Evolutionary conservation across 2,888 invertebrate species (phyloP).

Genomic region (Stictocephala bisonia): DNA sequence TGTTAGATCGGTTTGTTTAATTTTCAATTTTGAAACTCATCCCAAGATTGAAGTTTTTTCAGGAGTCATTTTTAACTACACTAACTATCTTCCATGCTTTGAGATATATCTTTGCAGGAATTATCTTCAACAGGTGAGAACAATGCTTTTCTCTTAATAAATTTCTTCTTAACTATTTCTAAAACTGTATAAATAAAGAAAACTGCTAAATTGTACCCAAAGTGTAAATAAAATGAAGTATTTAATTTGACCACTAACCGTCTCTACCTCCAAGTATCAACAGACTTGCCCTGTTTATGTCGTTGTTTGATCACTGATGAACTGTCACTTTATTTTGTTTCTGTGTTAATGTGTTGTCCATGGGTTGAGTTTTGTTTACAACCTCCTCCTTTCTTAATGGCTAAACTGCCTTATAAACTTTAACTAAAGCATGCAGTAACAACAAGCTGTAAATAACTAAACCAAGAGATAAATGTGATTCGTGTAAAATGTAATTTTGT

Average conservation of each 20-base stretch:
- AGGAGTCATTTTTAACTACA: neutral
- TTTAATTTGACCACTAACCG: neutral
- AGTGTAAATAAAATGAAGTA: constrained; percentile 20
- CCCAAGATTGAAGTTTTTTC: constrained; percentile 25
- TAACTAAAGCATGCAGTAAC: constrained; percentile 28
- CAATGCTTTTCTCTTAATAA: constrained; percentile 12
- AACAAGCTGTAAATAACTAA: constrained; percentile 20
- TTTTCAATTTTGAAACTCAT: too few relatives aligned
- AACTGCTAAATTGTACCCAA: neutral
- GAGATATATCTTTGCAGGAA: constrained; percentile 26
- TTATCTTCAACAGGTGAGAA: constrained; percentile 33
- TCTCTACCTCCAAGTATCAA: constrained; percentile 71
- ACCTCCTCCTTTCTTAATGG: constrained; percentile 20
- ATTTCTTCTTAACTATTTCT: constrained; percentile 24
- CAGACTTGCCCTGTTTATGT: constrained; percentile 68
- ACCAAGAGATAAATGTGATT: constrained; percentile 53
- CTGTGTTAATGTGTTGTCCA: constrained; percentile 66
- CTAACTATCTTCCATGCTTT: constrained; percentile 25
- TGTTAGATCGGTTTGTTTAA: too few relatives aligned
- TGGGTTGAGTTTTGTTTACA: constrained; percentile 58
- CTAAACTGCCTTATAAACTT: constrained; percentile 21
- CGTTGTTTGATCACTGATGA: too few relatives aligned
- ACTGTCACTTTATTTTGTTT: too few relatives aligned
- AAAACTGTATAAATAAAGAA: constrained; percentile 1
- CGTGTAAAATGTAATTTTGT: constrained; percentile 52